phyloP scores from a whole-genome alignment of 2,888 invertebrate genomes.

The Drosophila tanythrix region DNA sequence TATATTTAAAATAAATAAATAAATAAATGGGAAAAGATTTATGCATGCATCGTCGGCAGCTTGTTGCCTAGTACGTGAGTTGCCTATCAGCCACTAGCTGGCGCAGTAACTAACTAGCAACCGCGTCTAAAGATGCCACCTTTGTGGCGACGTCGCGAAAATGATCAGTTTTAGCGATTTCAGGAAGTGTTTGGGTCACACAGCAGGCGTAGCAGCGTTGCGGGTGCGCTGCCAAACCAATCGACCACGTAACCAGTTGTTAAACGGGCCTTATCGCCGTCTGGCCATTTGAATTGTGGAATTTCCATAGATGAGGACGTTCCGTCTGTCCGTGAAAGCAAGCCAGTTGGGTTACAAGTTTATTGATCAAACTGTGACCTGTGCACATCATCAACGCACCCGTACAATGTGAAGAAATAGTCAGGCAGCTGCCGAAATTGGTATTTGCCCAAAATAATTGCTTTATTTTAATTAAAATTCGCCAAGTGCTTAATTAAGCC shows the following conservation, averaged over 20 bases:
- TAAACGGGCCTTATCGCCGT: conserved; percentile 76
- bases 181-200: conserved; percentile 72
- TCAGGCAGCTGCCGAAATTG: conserved; percentile 22
- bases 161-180: conserved; percentile 53
- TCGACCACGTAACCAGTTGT: conserved; percentile 72
- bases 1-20: conserved; percentile 63
- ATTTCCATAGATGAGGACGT: conserved; percentile 58
- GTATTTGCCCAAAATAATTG: conserved; percentile 13
- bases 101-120: conserved; percentile 16
- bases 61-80: conserved; percentile 52
- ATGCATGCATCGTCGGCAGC: conserved; percentile 62
- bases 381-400: conserved; percentile 40
- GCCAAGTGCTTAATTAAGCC: conserved; percentile 46
- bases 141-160: conserved; percentile 58
- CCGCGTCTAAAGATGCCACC: conserved; percentile 73
- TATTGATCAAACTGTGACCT: conserved; percentile 61
- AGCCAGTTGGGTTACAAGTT: conserved; percentile 54
- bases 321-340: conserved; percentile 29
- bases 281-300: conserved; percentile 72
- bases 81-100: conserved; percentile 22
- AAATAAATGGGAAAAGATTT: conserved; percentile 73
- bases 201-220: conserved; percentile 28
- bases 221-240: conserved; percentile 51
- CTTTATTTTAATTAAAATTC: conserved; percentile 52
- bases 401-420: background rate